Conservation (phyloP, 1,140 invertebrate species). For the Gryllus bimaculatus region DNA sequence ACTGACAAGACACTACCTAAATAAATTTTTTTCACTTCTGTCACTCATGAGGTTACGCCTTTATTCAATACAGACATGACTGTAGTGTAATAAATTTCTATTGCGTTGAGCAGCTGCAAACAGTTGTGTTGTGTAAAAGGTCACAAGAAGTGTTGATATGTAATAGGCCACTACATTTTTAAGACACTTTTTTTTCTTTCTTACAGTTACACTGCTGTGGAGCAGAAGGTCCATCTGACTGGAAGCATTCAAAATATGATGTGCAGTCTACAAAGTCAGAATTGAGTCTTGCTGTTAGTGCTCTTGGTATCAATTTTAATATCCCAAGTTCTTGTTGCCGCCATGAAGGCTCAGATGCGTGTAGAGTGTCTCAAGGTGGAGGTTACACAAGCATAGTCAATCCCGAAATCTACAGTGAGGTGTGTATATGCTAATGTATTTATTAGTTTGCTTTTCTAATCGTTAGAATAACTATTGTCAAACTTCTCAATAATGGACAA, state of each 20-base stretch:
- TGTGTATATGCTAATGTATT: neutral
- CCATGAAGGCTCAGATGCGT: neutral
- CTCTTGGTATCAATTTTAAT: neutral
- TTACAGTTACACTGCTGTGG: slow-evolving; percentile 60
- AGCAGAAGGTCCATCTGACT: slow-evolving; percentile 56
- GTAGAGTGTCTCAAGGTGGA: neutral
- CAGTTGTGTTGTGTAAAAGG: no score
- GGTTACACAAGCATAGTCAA: neutral
- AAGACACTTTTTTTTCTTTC: neutral
- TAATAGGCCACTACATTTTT: no score
- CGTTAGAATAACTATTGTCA: no score
- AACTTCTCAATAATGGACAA: no score
- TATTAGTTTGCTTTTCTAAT: neutral
- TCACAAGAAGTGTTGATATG: no score
- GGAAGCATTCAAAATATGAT: slow-evolving; percentile 53
- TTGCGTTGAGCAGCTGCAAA: no score
- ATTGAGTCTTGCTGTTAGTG: slow-evolving; percentile 23
- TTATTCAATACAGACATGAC: no score
- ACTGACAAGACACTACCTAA: no score
- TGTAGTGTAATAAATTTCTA: no score
- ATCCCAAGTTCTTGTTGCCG: slow-evolving; percentile 16
- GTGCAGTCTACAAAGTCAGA: slow-evolving; percentile 28
- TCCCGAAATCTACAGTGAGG: neutral
- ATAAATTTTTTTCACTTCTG: no score
- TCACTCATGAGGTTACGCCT: no score